Evolutionary conservation across 2,888 invertebrate genomes (phyloP).

Genomic region (Cancer borealis): DNA sequence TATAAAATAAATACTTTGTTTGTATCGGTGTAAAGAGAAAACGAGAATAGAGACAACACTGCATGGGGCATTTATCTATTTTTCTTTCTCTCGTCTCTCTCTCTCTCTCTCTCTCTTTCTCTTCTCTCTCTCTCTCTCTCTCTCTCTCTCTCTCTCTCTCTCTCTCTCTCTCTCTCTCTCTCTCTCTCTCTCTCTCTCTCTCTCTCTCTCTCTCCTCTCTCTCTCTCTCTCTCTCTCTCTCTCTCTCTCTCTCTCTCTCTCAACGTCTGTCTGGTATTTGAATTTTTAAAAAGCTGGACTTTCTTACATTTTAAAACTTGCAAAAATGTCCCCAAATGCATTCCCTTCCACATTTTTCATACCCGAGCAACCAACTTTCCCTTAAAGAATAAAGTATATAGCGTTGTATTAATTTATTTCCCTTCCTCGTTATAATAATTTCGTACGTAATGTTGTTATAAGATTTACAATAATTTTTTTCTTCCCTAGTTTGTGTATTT

Average conservation of each 20-base stretch:
- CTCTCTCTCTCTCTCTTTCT: conserved; percentile 20
- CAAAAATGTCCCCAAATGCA: background rate
- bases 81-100: conserved; percentile 2
- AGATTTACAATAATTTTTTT: too few species aligned
- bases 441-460: too few species aligned
- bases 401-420: background rate
- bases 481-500: too few species aligned
- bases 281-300: too few species aligned
- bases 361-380: background rate
- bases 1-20: too few species aligned
- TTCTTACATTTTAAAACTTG: background rate
- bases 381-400: background rate
- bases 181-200: background rate
- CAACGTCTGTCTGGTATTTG: too few species aligned
- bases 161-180: background rate
- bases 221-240: background rate
- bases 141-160: background rate
- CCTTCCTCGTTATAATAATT: background rate
- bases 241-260: background rate
- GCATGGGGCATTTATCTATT: background rate
- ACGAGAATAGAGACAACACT: background rate
- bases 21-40: background rate
- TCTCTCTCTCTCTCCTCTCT: background rate
- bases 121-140: conserved; percentile 20
- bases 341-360: background rate